phyloP scores from a whole-genome alignment of 2,797 vertebrate genomes.

The Spea hammondii region DNA sequence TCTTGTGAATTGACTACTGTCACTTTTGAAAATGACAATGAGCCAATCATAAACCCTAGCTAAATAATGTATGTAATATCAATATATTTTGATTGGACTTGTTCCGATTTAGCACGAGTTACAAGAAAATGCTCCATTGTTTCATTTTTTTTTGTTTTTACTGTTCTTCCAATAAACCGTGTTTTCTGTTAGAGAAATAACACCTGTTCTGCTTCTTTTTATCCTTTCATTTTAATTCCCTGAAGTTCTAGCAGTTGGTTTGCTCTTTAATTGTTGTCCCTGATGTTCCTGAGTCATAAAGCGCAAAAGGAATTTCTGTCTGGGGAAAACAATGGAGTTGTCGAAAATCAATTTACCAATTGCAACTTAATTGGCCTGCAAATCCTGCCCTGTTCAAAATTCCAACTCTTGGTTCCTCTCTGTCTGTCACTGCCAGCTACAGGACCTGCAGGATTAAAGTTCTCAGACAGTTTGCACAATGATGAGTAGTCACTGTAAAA shows the following conservation, averaged over 20 bases:
- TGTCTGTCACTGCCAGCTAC: slow-evolving; percentile 27
- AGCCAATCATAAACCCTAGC: no score
- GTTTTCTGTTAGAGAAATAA: slow-evolving; percentile 29
- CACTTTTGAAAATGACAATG: no score
- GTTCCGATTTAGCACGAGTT: slow-evolving; percentile 17
- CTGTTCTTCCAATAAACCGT: slow-evolving; percentile 4
- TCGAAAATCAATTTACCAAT: slow-evolving; percentile 32
- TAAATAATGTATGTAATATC: slow-evolving; percentile 1
- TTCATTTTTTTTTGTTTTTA: slow-evolving; percentile 14
- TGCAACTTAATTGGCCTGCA: slow-evolving; percentile 21
- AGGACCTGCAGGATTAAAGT: slow-evolving; percentile 38
- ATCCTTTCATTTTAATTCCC: neutral
- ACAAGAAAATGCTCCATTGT: slow-evolving; percentile 1
- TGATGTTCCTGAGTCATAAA: slow-evolving; percentile 33
- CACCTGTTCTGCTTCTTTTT: slow-evolving; percentile 12
- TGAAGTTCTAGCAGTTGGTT: neutral
- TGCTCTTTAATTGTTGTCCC: slow-evolving; percentile 26
- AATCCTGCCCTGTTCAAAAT: slow-evolving; percentile 33
- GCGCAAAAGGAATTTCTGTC: slow-evolving; percentile 25
- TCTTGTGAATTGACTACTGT: no score
- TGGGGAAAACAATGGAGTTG: slow-evolving; percentile 24
- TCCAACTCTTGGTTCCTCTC: slow-evolving; percentile 41
- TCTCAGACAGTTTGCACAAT: slow-evolving; percentile 24
- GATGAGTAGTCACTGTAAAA: slow-evolving; percentile 13
- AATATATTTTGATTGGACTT: slow-evolving; percentile 26